Evolutionary conservation across 2,113 vertebrate species (phyloP).

Genomic region (Pterocles orientalis): DNA sequence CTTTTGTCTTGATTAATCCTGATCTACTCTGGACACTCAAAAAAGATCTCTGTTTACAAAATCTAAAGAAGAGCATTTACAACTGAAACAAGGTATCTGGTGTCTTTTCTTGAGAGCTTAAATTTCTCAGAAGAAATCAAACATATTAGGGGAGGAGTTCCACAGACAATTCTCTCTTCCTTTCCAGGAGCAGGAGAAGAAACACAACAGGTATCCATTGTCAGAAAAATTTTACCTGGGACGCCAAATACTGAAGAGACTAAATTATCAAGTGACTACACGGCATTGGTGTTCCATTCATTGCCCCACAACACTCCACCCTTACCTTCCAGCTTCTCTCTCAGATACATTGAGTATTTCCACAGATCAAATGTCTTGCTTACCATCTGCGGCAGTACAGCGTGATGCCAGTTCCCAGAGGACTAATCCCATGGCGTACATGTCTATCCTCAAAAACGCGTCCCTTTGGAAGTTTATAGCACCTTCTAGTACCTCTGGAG

Average conservation of each 20-base stretch:
- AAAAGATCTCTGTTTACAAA: background rate
- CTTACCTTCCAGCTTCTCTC: background rate
- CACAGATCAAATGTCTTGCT: constrained; percentile 1
- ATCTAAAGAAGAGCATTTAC: background rate
- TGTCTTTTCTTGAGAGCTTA: background rate
- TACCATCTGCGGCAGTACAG: constrained; percentile 95
- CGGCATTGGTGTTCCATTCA: background rate
- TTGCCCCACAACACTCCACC: background rate
- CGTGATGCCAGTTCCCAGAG: constrained; percentile 93
- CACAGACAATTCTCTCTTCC: background rate
- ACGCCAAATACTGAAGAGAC: background rate
- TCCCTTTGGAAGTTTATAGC: constrained; percentile 99
- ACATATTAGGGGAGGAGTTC: accelerated
- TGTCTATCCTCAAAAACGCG: constrained; percentile 95
- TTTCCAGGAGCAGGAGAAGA: too few relatives aligned
- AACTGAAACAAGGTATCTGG: accelerated
- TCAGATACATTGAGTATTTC: background rate
- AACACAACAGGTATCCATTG: accelerated
- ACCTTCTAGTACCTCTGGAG: constrained; percentile 97
- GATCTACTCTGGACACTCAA: background rate
- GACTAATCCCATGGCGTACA: constrained; percentile 95
- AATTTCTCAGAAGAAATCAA: background rate
- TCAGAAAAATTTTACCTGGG: background rate
- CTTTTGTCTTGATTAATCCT: background rate
- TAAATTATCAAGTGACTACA: accelerated